A percentile compares a stretch with the other conserved stretches of the same genome.
phyloP scores from a whole-genome alignment of 1,140 invertebrate genomes.

The Lasaia peninsularis region DNA sequence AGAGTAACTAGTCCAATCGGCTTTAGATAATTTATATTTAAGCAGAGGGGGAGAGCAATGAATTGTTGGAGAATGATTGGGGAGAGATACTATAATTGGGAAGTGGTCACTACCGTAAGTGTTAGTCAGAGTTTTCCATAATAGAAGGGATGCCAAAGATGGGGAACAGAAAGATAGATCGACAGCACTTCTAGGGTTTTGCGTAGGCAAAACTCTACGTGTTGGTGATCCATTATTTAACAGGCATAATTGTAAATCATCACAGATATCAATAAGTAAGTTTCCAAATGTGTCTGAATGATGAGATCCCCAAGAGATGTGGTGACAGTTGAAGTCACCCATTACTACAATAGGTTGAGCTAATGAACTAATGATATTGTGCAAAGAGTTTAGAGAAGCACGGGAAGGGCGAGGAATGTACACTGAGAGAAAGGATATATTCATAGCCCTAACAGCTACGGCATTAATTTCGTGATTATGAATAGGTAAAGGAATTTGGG shows the following conservation, averaged over 20 bases:
- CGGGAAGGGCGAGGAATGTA: neutral
- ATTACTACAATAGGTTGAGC: no score
- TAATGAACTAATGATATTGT: no score
- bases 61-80: neutral
- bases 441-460: neutral
- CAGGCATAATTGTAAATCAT: neutral
- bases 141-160: no score
- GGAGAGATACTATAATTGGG: neutral
- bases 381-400: no score
- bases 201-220: no score
- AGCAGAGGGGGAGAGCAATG: neutral
- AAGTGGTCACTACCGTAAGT: neutral
- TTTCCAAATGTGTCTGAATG: no score
- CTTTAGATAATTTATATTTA: no score
- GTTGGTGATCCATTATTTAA: neutral
- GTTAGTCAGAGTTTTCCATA: neutral
- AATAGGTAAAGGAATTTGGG: neutral
- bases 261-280: no score
- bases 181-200: no score
- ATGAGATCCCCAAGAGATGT: no score
- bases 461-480: neutral
- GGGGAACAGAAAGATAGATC: neutral
- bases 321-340: no score
- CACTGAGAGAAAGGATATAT: slow-evolving; percentile 7
- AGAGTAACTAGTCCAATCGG: neutral